Evolutionary conservation across 2,888 invertebrate species (phyloP).

Genomic region (Phyllotreta cruciferae): DNA sequence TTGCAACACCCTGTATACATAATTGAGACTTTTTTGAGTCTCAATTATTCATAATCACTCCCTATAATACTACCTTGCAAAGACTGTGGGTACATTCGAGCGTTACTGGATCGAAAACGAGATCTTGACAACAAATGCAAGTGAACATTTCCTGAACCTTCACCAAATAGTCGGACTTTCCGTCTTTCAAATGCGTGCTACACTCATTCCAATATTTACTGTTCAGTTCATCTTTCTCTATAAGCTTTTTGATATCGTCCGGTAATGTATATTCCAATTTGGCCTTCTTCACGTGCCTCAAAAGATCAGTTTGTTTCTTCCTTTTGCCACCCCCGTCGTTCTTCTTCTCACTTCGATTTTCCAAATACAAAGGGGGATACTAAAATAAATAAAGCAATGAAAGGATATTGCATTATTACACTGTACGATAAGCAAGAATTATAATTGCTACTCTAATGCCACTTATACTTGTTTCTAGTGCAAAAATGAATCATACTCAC

Average conservation of each 20-base stretch:
- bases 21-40: too few relatives aligned
- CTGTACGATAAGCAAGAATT: too few relatives aligned
- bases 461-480: too few relatives aligned
- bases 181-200: conserved; percentile 59
- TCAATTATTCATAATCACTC: too few relatives aligned
- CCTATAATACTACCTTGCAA: conserved; percentile 76
- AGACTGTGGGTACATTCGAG: conserved; percentile 78
- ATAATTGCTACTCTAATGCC: too few relatives aligned
- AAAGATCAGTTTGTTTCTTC: conserved; percentile 47
- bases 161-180: conserved; percentile 69
- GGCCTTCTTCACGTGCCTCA: conserved; percentile 55
- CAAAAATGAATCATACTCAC: too few relatives aligned
- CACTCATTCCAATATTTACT: conserved; percentile 75
- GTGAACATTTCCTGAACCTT: conserved; percentile 71
- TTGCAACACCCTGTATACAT: too few relatives aligned
- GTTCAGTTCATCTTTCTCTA: conserved; percentile 68
- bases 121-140: conserved; percentile 83
- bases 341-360: conserved; percentile 62
- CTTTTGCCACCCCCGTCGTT: conserved; percentile 48
- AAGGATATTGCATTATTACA: too few relatives aligned
- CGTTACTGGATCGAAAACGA: conserved; percentile 74
- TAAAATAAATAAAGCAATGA: conserved; percentile 28
- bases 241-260: conserved; percentile 57
- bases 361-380: conserved; percentile 77
- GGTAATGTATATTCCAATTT: conserved; percentile 55